phyloP scores from a whole-genome alignment of 2,797 vertebrate species.

The Emys orbicularis region DNA sequence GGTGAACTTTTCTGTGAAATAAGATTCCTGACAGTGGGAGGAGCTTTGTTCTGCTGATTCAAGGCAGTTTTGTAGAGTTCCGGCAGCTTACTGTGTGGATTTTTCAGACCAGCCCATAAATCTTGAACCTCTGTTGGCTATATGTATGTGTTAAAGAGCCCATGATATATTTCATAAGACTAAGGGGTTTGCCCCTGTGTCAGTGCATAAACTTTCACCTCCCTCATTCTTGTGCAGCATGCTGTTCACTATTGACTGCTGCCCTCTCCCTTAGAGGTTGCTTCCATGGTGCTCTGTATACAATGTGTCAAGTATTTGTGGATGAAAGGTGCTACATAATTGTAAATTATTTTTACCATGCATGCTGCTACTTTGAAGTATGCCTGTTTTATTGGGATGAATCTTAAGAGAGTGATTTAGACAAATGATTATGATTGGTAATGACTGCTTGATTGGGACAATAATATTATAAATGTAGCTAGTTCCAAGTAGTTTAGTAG shows the following conservation, averaged over 20 bases:
- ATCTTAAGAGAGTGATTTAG: background rate
- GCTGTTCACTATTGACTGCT: background rate
- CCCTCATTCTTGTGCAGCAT: too few species aligned
- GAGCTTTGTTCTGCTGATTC: background rate
- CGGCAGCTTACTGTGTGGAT: background rate
- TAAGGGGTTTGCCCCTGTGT: background rate
- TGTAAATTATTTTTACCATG: background rate
- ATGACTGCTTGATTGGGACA: background rate
- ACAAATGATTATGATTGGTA: background rate
- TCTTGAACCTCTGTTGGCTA: background rate
- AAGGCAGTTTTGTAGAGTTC: background rate
- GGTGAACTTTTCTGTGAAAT: background rate
- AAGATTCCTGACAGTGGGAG: background rate
- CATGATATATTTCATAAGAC: background rate
- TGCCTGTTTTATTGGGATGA: background rate
- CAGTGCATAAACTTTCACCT: background rate
- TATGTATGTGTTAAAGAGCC: background rate
- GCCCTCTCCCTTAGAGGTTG: background rate
- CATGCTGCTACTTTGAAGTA: background rate
- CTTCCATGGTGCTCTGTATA: background rate
- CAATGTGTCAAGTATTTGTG: background rate
- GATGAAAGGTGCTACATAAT: background rate
- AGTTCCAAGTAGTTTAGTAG: background rate
- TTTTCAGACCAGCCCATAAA: background rate
- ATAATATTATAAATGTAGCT: background rate